Conservation (phyloP, 2,797 vertebrate species). For the Sorex maritimensis region DNA sequence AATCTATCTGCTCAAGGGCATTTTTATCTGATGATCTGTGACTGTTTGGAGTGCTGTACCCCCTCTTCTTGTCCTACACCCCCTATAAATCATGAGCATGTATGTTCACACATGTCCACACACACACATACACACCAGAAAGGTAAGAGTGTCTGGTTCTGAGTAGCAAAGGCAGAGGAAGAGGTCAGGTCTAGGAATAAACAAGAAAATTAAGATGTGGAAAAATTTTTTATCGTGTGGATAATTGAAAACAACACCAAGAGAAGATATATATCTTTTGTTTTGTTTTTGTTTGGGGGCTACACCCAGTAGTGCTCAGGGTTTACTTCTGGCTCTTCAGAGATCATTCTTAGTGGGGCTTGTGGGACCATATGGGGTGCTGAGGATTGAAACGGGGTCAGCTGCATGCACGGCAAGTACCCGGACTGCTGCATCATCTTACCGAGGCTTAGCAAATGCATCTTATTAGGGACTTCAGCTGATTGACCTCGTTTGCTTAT, state of each 20-base stretch:
- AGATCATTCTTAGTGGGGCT: too few relatives aligned
- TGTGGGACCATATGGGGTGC: too few relatives aligned
- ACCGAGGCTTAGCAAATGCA: not conserved
- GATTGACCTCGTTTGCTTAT: not conserved
- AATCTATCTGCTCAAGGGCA: conserved; percentile 77
- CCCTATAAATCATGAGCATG: not conserved
- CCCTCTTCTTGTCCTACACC: not conserved
- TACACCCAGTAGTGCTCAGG: too few relatives aligned
- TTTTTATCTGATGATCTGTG: conserved; percentile 64
- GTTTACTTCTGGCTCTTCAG: too few relatives aligned
- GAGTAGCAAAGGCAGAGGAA: not conserved
- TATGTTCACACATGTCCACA: too few relatives aligned
- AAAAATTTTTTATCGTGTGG: conserved; percentile 18
- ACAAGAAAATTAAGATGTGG: conserved; percentile 66
- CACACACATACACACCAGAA: not conserved
- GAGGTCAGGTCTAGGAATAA: conserved; percentile 34
- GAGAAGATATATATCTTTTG: conserved; percentile 43
- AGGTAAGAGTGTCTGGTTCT: conserved; percentile 22
- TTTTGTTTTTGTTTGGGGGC: too few relatives aligned
- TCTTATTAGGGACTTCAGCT: conserved; percentile 1
- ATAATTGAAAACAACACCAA: conserved; percentile 52
- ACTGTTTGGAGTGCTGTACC: not conserved
- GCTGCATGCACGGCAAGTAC: too few relatives aligned
- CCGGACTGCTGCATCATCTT: too few relatives aligned
- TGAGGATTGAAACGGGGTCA: too few relatives aligned